Base-by-base conservation (phyloP, 1,140 invertebrate genomes). In the Zaprionus davidi region DNA sequence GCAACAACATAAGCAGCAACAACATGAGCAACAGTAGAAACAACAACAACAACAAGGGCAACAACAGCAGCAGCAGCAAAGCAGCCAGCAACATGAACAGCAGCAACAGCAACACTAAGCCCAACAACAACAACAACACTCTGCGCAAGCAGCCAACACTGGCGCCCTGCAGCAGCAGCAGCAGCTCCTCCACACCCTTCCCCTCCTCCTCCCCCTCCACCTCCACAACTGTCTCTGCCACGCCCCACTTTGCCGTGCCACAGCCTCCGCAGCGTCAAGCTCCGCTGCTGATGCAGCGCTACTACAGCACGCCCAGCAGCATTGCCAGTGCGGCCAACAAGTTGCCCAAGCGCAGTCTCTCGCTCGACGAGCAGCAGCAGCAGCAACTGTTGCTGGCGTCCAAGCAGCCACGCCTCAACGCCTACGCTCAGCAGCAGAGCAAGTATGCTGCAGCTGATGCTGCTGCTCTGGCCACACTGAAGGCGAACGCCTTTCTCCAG, bases 321-420 rank as follows among this genome's bases (percentile, higher is more conserved):
- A 92, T 92, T 41, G 91, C 91, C 74, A 92, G 91, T 62, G 60
- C 91, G 7, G 90, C 83, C 53, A 88, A 92, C 64, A 91, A 92
- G 71, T 82, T 79, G 62, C 71, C 91, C 1, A 92, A 92, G 63
- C 76, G 91, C 5, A 83, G 91, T 2, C 49, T 80, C 3, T 90
- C 84, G 9, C 63, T 92, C 36, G 91, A 92, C 60, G 91, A 92
- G 15, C 75, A 84, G 58, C 66, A 60, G 2, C 78, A 71, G 57
- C 58, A 49, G 31, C 28, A 24, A 7, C 67, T 56, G 49, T 38
- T 78, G 62, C 79, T 75, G 34, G 77, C 75, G 24, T 69, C 73
- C 26, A 84, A 91, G 58, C 81, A 85, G n/a, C 76, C 79, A 9
- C 76, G 84, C 4, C n/a, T 82, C 5, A 67, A 70, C 20, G 13